Base-by-base conservation (phyloP, 2,797 vertebrate genomes). In the Myotis myotis region DNA sequence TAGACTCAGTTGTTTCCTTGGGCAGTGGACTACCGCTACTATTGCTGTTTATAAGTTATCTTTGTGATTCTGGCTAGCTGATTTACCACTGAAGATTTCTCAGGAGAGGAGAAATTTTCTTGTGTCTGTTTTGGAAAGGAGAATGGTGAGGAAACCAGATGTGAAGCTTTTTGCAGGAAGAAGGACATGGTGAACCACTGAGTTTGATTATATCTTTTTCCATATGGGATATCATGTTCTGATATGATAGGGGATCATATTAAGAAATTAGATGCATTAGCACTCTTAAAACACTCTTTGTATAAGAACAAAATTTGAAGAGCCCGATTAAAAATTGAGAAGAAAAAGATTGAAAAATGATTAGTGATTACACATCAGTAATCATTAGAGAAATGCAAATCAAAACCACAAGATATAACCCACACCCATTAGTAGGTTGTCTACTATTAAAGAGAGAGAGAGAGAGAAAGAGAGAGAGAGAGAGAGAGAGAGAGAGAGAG, bases 221-320 rank as follows among this genome's bases (percentile, higher is more conserved):
- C 38, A 20, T 36, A 36, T 51, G 55, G 19, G 68, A 25, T 76
- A 49, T 71, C 25, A 41, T 75, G 33, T 68, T 93, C 38, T 87
- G 80, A 75, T 66, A 9, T 4, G 12, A 38, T 83, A 80, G 49
- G 30, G 44, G 38, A n/a, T 19, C 23, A 64, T 6, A 76, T 94
- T 82, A 95, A 85, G 64, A 90, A 88, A 90, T 94, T 81, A 38
- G 5, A 84, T 84, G 0, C 28, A 28, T 60, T 85, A 89, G 11
- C 13, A 44, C 19, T 51, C 83, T 87, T 36, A 83, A 87, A 93
- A 38, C 28, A 81, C n/a, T 38, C 7, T 80, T 25, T 80, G 1
- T 83, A 55, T 84, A 87, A 76, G 30, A 89, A 47, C 7, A 70
- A 86, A 95, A 68, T 79, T 92, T 38, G 70, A 80, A 16, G 1